Evolutionary conservation across 2,888 invertebrate species (phyloP), one percentile per base, ranked within the genome.

Genomic region (Nowickia ferox): DNA sequence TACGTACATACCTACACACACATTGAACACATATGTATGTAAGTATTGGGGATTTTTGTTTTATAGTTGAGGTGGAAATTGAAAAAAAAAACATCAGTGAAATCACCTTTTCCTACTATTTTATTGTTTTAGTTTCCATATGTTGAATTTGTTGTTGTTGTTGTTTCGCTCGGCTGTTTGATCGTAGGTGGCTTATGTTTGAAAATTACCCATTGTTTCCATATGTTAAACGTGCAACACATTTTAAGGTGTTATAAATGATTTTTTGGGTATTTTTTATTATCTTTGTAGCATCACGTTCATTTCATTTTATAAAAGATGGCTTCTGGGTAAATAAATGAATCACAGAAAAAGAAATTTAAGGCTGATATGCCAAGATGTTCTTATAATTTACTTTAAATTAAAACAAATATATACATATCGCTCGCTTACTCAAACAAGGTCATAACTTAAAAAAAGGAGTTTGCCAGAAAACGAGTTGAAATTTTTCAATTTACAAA

Each of bases 131-230:
- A 8, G 42, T 57, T 65, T 77, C 69, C 77, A 77, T 77, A 77
- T 83, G 74, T 30, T 61, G 69, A 40, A 42, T 53, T 76, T 83
- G 66, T 83, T 65, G 30, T 42, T 71, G 69, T 19, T 30, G 13
- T 48, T 63, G 38, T 22, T 53, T 42, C 42, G 19, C n/a, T n/a
- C 19, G 72, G 59, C 13, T 68, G 13, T 48, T 61, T 78, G 22
- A 75, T 53, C 72, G 72, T 59, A 61, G 57, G 76, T 74, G 74
- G 44, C 71, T 78, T 79, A 48, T 68, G 38, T 53, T 66, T 65
- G 38, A 77, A 76, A 68, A 57, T 85, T 78, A 78, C 82, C 65
- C 71, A 80, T 72, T 84, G 76, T 72, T 80, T 71, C 46, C 76
- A 80, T 48, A 77, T 80, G 71, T 76, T 71, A 59, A 63, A 71